Base-by-base conservation (phyloP, 2,888 invertebrate genomes). In the Phaedon cochleariae region DNA sequence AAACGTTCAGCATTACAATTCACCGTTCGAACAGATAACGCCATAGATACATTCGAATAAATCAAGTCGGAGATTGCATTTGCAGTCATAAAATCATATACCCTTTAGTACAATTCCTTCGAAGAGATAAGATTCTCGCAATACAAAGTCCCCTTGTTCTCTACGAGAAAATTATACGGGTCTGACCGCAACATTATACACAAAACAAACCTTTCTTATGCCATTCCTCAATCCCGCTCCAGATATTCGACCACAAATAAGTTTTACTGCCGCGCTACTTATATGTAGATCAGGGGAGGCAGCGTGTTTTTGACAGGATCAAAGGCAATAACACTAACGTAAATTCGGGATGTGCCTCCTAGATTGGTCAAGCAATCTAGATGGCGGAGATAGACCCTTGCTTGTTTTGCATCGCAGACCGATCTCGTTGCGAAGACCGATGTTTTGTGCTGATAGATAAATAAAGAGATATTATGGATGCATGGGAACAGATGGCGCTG, bases 291-390 rank as follows among this genome's bases (percentile, higher is more conserved):
- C 73, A 70, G 68, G 74, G 73, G 65, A 73, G 70, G 77, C 78
- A 78, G 80, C 74, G 75, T 83, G 82, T 82, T 82, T 82, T 81
- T 81, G 81, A 81, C 83, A 80, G 79, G 76, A 76, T 74, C 67
- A 70, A 68, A 70, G 73, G 81, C 81, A 81, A 83, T 83, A 83
- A 82, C 82, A 82, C 73, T 82, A 81, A 78, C 81, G 81, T 82
- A 82, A 82, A 82, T 75, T 80, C 75, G 73, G 78, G 77, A 77
- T 80, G 80, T 76, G 79, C 78, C 77, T 80, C 73, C 72, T 74
- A 79, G 78, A 76, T 76, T 79, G 81, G 82, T 82, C 81, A 81
- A 80, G 79, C 78, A 76, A 77, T 82, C 80, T 79, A 80, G 80
- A 80, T 80, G 79, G 78, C 74, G 3, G 41, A 74, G 74, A 75